Base-by-base conservation (phyloP, 2,113 vertebrate genomes). In the Triplophysa dalaica region DNA sequence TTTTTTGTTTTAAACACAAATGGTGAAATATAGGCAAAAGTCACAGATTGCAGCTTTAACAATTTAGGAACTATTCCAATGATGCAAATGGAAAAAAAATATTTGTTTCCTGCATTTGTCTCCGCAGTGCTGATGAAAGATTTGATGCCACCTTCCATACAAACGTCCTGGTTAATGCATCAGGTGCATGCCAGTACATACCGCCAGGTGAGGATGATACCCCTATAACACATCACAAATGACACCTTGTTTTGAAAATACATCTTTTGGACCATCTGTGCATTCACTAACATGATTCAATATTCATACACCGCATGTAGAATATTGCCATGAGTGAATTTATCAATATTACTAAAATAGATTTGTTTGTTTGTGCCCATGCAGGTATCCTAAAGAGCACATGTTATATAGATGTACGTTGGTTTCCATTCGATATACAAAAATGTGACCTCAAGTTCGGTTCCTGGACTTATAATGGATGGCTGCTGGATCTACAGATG, bases 341-440 rank as follows among this genome's bases (percentile, higher is more conserved):
- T 68, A 13, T 70, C 14, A 33, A 43, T 72, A n/a, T 62, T 21
- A 41, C 14, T 33, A n/a, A 45, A 45, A 12, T 45, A 5, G 1
- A 22, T 24, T 0, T 74, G 24, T 75, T 8, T 52, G 69, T 54
- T 50, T 75, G 70, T 56, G 54, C 33, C 9, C 29, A 14, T 14
- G 17, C 60, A 94, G 93, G 93, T 43, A 94, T 94, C 58, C 84
- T 94, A 62, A 94, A 94, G 86, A 94, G 95, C 65, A 96, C 95
- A 0, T 96, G 95, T 82, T 96, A 96, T 80, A 96, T 97, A 16
- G 95, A 97, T 56, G 95, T 97, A 7, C 94, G 94, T 76, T 97
- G 95, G 95, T 97, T 96, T 88, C 95, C 95, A 10, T 97, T 97
- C 68, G 95, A 96, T 68, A 93, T 97, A 50, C 95, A 97, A 88